Evolutionary conservation across 1,140 invertebrate genomes (phyloP), one percentile per base, ranked within the genome.

Genomic region (Drosophila truncata): DNA sequence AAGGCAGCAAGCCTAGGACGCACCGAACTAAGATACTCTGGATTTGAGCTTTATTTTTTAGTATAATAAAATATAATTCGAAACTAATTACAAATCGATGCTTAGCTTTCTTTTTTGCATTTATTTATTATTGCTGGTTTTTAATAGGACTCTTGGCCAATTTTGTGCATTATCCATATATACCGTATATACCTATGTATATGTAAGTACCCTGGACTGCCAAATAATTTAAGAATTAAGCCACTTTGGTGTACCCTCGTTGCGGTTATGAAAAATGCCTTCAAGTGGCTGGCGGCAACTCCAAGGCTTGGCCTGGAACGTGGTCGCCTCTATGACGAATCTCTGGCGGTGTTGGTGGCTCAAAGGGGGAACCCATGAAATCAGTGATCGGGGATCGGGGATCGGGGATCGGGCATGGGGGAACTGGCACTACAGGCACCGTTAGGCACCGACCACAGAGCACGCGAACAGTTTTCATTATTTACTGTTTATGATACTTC

Each of bases 391-490:
- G 27, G 18, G 41, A 27, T 35, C 1, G 29, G 61, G 52, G 5
- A 39, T n/a, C 0, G n/a, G 54, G 39, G 4, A 35, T 25, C 0
- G 54, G 39, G 35, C 11, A 23, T n/a, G 10, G 46, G 31, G 37
- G 31, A n/a, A 7, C 16, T 13, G 63, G 25, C 59, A 80, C 83
- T 83, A 87, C 69, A 87, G 79, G 66, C 84, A 87, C 82, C 82
- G 84, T 88, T 87, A 87, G 84, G 76, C 80, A 73, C 79, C 66
- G 60, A 74, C 59, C 52, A 47, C 75, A 42, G 84, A 62, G 80
- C 84, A 87, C 84, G 84, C 84, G 77, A 88, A 80, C 64, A 41
- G 62, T 88, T 87, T 88, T 80, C 83, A 88, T 83, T 82, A 82
- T 79, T 78, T 77, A 77, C 72, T 66, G 73, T 76, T 69, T 61